Conservation (phyloP, 2,888 invertebrate species). For the Conops quadrifasciatus region DNA sequence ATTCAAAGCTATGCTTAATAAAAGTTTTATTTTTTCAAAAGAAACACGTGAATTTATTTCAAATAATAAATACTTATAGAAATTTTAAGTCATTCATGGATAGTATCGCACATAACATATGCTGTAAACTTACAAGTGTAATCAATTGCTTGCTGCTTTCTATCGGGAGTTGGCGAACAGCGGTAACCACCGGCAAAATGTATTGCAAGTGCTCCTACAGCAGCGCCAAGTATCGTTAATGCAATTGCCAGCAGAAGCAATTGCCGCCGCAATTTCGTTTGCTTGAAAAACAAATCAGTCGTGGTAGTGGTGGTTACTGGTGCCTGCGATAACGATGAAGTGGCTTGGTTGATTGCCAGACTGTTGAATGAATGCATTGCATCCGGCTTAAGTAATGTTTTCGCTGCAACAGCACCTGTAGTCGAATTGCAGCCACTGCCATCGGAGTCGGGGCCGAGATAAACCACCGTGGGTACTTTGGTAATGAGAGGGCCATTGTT, state of each 20-base stretch:
- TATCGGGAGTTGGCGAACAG: slow-evolving; percentile 40
- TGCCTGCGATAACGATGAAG: slow-evolving; percentile 36
- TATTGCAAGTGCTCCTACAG: slow-evolving; percentile 62
- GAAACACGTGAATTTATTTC: no score
- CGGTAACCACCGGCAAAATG: slow-evolving; percentile 62
- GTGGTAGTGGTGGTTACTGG: slow-evolving; percentile 38
- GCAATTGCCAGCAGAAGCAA: slow-evolving; percentile 61
- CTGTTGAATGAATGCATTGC: not conserved
- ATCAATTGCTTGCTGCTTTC: slow-evolving; percentile 38
- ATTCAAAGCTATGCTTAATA: no score
- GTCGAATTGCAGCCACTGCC: slow-evolving; percentile 41
- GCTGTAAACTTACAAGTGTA: slow-evolving; percentile 18
- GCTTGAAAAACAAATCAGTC: slow-evolving; percentile 29
- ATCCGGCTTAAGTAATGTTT: not conserved
- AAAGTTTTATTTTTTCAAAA: no score
- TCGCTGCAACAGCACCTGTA: slow-evolving; percentile 15
- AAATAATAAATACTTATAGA: no score
- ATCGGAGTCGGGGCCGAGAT: slow-evolving; percentile 50
- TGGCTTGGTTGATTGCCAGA: slow-evolving; percentile 26
- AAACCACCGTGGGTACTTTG: slow-evolving; percentile 63
- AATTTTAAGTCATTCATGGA: no score
- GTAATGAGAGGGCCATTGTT: slow-evolving; percentile 41
- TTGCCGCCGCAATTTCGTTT: slow-evolving; percentile 69
- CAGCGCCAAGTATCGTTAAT: slow-evolving; percentile 63
- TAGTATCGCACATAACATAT: no score